Evolutionary conservation across 2,888 invertebrate genomes (phyloP).

Genomic region (Eutolmus rufibarbis): DNA sequence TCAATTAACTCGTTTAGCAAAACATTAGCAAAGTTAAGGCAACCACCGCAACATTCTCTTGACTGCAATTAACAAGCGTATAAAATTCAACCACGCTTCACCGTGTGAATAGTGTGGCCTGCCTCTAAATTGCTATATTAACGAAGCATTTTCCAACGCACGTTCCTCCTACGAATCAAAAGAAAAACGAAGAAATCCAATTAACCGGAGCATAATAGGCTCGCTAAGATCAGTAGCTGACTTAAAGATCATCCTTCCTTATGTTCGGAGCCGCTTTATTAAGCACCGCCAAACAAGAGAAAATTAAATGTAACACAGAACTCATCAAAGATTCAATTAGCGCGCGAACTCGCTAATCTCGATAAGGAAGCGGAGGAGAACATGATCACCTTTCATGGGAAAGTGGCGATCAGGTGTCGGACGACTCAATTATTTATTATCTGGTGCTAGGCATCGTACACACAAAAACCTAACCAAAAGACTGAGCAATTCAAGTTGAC

Average conservation of each 20-base stretch:
- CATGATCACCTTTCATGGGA: constrained; percentile 13
- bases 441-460: neutral
- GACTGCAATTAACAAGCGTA: neutral
- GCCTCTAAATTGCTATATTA: neutral
- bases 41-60: neutral
- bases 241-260: neutral
- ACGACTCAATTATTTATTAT: constrained; percentile 30
- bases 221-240: constrained; percentile 6
- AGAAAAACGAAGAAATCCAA: constrained; percentile 17
- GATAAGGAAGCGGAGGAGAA: neutral
- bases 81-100: neutral
- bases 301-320: constrained; percentile 10
- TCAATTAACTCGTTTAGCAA: neutral
- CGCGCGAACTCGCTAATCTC: constrained; percentile 24
- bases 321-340: constrained; percentile 17
- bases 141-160: neutral
- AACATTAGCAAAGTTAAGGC: neutral
- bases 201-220: constrained; percentile 6
- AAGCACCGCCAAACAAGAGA: neutral
- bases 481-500: neutral
- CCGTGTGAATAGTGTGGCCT: neutral
- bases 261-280: neutral
- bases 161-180: neutral
- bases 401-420: neutral
- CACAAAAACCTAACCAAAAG: neutral